Conservation (phyloP, 2,113 vertebrate species). For the Phylloscopus whistleri region DNA sequence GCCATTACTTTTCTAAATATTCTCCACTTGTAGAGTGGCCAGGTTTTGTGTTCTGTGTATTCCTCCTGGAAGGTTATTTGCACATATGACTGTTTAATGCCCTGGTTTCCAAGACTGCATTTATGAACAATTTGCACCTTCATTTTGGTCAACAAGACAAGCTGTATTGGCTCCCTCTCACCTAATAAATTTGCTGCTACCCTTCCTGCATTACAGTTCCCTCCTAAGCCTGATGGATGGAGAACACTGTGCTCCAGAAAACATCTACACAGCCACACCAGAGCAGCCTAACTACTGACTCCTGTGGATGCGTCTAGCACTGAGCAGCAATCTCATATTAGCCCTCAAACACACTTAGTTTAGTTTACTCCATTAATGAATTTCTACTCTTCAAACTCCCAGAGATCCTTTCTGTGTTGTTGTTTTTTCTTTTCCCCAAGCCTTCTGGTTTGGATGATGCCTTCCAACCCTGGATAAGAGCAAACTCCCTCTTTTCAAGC, state of each 20-base stretch:
- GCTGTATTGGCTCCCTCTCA: not conserved
- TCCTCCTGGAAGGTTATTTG: not conserved
- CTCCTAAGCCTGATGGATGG: not conserved
- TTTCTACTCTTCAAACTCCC: not conserved
- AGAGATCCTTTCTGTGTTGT: not conserved
- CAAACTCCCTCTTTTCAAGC: not conserved
- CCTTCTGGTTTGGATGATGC: not conserved
- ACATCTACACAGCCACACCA: rapidly evolving
- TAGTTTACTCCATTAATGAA: not conserved
- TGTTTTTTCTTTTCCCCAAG: rapidly evolving
- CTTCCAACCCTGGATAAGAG: not conserved
- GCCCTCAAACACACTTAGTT: not conserved
- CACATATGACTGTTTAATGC: not conserved
- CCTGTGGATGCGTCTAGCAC: not conserved
- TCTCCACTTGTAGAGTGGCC: not conserved
- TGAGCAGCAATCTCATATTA: not conserved
- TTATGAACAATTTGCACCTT: not conserved
- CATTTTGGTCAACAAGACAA: not conserved
- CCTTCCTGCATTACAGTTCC: not conserved
- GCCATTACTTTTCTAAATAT: not conserved
- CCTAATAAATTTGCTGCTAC: not conserved
- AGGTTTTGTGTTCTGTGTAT: not conserved
- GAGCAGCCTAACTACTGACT: not conserved
- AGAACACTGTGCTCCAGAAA: not conserved
- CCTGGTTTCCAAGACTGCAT: not conserved